phyloP scores from a whole-genome alignment of 2,888 invertebrate species.

The Herminia tarsipennalis region DNA sequence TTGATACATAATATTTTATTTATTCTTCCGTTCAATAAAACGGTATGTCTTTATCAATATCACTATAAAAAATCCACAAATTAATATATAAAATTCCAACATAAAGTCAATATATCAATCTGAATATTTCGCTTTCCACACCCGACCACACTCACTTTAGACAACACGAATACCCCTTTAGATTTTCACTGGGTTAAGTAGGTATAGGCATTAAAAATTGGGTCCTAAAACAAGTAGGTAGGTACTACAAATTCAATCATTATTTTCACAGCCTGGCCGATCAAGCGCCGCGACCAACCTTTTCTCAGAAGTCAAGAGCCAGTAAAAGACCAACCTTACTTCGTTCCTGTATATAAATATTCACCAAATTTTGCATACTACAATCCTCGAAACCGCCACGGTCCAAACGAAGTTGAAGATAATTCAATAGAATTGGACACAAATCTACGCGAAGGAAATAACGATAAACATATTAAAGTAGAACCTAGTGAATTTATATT shows the following conservation, averaged over 20 bases:
- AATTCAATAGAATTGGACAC: slow-evolving; percentile 4
- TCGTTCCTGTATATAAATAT: slow-evolving; percentile 50
- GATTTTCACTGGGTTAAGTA: no score
- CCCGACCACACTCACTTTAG: no score
- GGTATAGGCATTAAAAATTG: no score
- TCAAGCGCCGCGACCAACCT: slow-evolving; percentile 28
- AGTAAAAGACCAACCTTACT: slow-evolving; percentile 49
- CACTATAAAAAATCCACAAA: no score
- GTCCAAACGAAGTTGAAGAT: slow-evolving; percentile 45
- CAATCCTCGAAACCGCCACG: slow-evolving; percentile 57
- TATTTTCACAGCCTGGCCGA: slow-evolving; percentile 1
- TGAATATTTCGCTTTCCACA: no score
- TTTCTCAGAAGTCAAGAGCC: slow-evolving; percentile 10
- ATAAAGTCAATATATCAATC: no score
- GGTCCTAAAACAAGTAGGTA: no score
- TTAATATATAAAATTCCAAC: no score
- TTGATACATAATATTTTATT: no score
- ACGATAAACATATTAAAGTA: not conserved
- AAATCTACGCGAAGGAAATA: not conserved
- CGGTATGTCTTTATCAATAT: no score
- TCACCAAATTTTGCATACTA: slow-evolving; percentile 59
- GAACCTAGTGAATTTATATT: not conserved
- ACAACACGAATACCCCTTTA: no score
- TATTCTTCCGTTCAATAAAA: no score
- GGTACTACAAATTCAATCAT: not conserved